Percentiles rank a stretch among this genome's conserved stretches.
These are phyloP conservation scores for Gymnarchus niloticus DNA, from an alignment of 2,113 vertebrate species.

Conservation along the genomic window DNA sequence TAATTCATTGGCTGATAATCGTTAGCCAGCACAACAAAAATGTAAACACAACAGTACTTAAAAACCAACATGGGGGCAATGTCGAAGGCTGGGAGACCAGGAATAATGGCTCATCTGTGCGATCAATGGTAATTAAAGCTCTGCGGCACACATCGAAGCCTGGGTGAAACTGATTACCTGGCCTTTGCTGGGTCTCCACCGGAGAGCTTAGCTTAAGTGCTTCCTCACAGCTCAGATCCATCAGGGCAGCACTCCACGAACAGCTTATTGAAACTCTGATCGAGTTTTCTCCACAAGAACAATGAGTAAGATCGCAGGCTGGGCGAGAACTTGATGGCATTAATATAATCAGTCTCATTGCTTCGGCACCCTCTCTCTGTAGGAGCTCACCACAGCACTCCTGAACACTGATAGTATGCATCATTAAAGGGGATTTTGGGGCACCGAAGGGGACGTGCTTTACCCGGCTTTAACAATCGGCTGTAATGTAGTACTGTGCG, in stretches of 20 bases:
- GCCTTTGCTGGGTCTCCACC: too few species aligned
- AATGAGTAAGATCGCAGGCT: too few species aligned
- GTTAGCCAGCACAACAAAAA: too few species aligned
- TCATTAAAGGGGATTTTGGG: too few species aligned
- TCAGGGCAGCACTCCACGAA: too few species aligned
- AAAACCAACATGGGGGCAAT: neutral
- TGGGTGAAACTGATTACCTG: conserved; percentile 1
- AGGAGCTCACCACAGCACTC: neutral
- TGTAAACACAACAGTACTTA: neutral
- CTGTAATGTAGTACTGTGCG: conserved; percentile 27
- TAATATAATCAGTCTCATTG: neutral
- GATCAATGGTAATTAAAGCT: conserved; percentile 10
- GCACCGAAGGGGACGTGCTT: too few species aligned
- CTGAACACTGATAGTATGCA: neutral
- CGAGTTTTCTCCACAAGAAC: neutral
- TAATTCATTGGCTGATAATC: neutral
- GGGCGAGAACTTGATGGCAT: too few species aligned
- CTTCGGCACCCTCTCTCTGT: neutral
- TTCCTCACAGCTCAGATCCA: too few species aligned
- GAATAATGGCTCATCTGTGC: neutral
- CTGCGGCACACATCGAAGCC: too few species aligned
- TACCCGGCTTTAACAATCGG: conserved; percentile 36
- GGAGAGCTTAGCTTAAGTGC: neutral
- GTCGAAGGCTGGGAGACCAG: neutral
- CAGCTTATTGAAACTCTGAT: too few species aligned